Evolutionary conservation across 2,888 invertebrate species (phyloP), one percentile per base, ranked within the genome.

Genomic region (Aphidoletes aphidimyza): DNA sequence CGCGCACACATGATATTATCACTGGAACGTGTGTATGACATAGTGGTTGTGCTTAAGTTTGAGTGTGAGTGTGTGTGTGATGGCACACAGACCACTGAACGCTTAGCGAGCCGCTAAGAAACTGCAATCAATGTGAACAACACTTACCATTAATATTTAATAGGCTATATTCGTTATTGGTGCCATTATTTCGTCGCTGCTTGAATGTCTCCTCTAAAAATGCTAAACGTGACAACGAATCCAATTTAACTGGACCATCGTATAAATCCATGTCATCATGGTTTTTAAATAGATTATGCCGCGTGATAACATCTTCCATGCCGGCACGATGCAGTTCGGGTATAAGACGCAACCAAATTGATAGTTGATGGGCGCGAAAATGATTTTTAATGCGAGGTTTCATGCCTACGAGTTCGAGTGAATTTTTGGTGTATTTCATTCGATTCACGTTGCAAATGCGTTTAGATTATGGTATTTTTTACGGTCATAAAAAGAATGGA

Each of bases 301-400:
- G 92, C 0, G 95, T 94, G 78, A 95, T 95, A 11, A 95, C 96
- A 89, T 96, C 96, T 88, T 96, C 96, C 95, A 96, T 96, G 3
- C 96, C 96, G 0, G 95, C 94, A 84, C 96, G 92, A 89, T 96
- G 96, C 0, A 96, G 92, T 89, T 98, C 97, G 0, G 98, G 98
- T 83, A 98, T 95, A 9, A 98, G 92, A 8, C 98, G 94, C 11
- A 98, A 91, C 98, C 98, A 98, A 81, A 98, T 96, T 83, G 98
- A 97, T 84, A 98, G 92, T 89, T 98, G 97, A 90, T 98, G 97
- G 0, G 98, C 97, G 84, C 98, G 93, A 91, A 96, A 98, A 91
- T 98, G 98, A 89, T 97, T 97, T 89, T 96, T 96, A 90, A 97
- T 93, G 86, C 95, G 93, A 0, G 97, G 96, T 88, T 97, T 97